Percentiles rank a stretch among this genome's conserved stretches.
phyloP scores from a whole-genome alignment of 1,140 invertebrate genomes.

The Potamilus streckersoni region DNA sequence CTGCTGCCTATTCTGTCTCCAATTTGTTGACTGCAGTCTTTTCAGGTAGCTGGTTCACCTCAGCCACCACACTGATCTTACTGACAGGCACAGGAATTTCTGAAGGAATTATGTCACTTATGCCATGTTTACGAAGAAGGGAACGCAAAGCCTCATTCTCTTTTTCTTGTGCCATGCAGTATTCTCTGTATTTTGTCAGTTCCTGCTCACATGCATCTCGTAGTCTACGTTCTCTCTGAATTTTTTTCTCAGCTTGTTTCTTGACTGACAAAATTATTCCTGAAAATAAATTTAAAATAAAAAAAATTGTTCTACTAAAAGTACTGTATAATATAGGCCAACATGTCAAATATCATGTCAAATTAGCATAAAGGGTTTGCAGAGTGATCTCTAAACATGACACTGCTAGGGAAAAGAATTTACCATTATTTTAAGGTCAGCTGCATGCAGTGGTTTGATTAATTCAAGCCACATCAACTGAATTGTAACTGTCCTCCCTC shows the following conservation, averaged over 20 bases:
- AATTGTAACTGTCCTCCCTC: no score
- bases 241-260: conserved; percentile 59
- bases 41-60: conserved; percentile 37
- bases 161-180: conserved; percentile 53
- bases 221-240: conserved; percentile 50
- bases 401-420: no score
- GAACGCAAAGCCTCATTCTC: conserved; percentile 54
- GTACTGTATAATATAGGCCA: no score
- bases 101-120: conserved; percentile 38
- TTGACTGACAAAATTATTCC: conserved; percentile 66
- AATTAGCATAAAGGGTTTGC: no score
- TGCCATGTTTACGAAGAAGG: conserved; percentile 53
- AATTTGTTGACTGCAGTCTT: neutral
- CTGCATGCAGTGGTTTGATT: no score
- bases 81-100: conserved; percentile 35
- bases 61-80: conserved; percentile 42
- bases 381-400: no score
- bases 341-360: no score
- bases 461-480: no score
- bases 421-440: no score
- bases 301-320: neutral
- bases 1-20: no score
- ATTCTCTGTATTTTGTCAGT: conserved; percentile 60
- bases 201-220: conserved; percentile 62
- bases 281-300: conserved; percentile 33